Percentiles rank a stretch among this genome's conserved stretches.
phyloP scores from a whole-genome alignment of 2,113 vertebrate species.

The Tonatia bakeri region DNA sequence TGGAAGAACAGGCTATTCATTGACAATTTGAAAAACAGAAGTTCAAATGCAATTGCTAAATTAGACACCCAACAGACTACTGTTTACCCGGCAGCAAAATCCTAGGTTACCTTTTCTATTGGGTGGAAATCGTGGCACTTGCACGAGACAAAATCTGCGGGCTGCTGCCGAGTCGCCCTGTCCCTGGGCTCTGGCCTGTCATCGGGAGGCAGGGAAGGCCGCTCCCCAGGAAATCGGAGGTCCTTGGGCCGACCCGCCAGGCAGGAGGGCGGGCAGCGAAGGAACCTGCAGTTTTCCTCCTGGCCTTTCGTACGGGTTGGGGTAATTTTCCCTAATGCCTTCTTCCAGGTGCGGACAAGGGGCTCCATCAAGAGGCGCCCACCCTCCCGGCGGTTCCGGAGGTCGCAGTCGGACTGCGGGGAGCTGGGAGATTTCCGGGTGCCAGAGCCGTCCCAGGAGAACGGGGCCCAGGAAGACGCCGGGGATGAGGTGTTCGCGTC shows the following conservation, averaged over 20 bases:
- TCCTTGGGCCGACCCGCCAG: not conserved
- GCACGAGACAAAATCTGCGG: not conserved
- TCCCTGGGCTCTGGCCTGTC: not conserved
- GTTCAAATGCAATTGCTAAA: not conserved
- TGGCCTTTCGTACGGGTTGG: not conserved
- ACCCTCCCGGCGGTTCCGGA: constrained; percentile 83
- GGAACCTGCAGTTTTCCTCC: rapidly evolving
- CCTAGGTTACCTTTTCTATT: not conserved
- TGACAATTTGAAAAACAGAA: not conserved
- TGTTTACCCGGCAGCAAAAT: not conserved
- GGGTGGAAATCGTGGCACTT: not conserved
- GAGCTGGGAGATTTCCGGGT: constrained; percentile 63
- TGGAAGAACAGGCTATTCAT: not conserved
- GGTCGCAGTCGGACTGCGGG: constrained; percentile 80
- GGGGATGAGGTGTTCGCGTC: constrained; percentile 70
- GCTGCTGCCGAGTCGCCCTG: not conserved
- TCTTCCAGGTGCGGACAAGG: constrained; percentile 78
- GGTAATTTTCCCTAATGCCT: not conserved
- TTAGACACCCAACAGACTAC: not conserved
- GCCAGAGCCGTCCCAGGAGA: constrained; percentile 75
- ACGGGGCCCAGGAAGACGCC: constrained; percentile 78
- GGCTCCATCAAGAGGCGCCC: constrained; percentile 84
- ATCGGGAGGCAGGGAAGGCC: rapidly evolving
- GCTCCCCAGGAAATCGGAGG: not conserved
- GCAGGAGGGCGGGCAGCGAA: not conserved